Percentiles rank a stretch among this genome's conserved stretches.
These are phyloP conservation scores for Bombus breviceps DNA, from an alignment of 1,140 invertebrate species.

Conservation along the genomic window DNA sequence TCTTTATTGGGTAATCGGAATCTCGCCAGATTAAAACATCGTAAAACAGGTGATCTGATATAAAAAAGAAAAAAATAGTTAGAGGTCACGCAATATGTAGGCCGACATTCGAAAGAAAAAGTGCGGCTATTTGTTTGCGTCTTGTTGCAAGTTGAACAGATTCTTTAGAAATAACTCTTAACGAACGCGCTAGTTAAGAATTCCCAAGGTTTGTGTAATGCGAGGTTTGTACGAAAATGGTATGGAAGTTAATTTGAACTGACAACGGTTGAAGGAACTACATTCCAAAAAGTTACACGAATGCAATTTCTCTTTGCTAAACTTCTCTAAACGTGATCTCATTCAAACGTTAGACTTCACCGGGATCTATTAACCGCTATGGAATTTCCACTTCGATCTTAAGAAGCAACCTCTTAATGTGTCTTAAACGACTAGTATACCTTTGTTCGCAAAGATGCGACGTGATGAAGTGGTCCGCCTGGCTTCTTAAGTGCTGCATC, in stretches of 20 bases:
- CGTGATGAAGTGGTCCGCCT: background rate
- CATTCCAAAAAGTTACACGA: background rate
- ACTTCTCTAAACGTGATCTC: background rate
- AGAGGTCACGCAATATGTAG: slow-evolving; percentile 18
- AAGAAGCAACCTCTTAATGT: background rate
- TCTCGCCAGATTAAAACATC: background rate
- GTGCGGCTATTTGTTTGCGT: background rate
- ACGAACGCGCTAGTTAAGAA: background rate
- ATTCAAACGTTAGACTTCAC: background rate
- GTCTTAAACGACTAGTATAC: background rate
- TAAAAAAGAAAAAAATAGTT: background rate
- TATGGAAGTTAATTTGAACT: background rate
- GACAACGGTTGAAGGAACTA: background rate
- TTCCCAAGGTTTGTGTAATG: background rate
- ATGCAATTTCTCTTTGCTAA: background rate
- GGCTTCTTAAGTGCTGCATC: background rate
- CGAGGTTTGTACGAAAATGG: background rate
- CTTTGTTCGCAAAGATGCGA: background rate
- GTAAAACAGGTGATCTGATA: background rate
- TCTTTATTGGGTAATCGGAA: background rate
- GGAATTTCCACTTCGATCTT: background rate
- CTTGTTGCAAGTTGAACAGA: background rate
- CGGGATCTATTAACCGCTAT: too few species aligned
- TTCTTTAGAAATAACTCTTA: background rate
- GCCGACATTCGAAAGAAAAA: background rate